Percentiles rank a stretch among this genome's conserved stretches.
Conservation (phyloP, 2,888 invertebrate species). For the Ophraella communa region DNA sequence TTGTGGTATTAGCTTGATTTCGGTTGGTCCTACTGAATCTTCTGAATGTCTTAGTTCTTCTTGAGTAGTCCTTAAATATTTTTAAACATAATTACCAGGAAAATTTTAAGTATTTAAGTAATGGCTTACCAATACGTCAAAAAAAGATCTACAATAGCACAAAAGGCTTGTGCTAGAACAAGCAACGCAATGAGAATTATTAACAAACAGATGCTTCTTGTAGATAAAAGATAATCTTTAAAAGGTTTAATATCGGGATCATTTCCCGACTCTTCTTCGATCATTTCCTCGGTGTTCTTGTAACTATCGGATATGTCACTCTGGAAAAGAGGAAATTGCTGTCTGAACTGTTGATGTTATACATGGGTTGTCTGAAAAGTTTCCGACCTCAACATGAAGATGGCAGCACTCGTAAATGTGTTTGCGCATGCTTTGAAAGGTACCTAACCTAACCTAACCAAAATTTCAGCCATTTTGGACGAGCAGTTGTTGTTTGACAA, state of each 20-base stretch:
- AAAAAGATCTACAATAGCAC: constrained; percentile 53
- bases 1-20: not conserved
- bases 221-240: constrained; percentile 49
- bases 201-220: constrained; percentile 43
- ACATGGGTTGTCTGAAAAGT: too few species aligned
- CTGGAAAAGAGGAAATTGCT: constrained; percentile 5
- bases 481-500: too few species aligned
- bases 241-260: constrained; percentile 41
- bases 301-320: constrained; percentile 10
- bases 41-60: constrained; percentile 15
- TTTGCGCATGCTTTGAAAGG: too few species aligned
- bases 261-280: constrained; percentile 32
- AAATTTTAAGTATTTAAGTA: not conserved
- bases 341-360: too few species aligned
- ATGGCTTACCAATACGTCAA: constrained; percentile 51
- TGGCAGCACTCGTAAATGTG: too few species aligned
- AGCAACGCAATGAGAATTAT: constrained; percentile 39
- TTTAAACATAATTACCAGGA: not conserved
- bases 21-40: not conserved
- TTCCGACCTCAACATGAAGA: too few species aligned
- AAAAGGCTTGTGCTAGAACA: constrained; percentile 47
- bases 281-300: not conserved
- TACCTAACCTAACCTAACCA: too few species aligned
- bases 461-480: too few species aligned
- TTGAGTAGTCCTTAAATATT: constrained; percentile 12